Evolutionary conservation across 2,113 vertebrate species (phyloP), one percentile per base, ranked within the genome.

Genomic region (Cercopithecus mona): DNA sequence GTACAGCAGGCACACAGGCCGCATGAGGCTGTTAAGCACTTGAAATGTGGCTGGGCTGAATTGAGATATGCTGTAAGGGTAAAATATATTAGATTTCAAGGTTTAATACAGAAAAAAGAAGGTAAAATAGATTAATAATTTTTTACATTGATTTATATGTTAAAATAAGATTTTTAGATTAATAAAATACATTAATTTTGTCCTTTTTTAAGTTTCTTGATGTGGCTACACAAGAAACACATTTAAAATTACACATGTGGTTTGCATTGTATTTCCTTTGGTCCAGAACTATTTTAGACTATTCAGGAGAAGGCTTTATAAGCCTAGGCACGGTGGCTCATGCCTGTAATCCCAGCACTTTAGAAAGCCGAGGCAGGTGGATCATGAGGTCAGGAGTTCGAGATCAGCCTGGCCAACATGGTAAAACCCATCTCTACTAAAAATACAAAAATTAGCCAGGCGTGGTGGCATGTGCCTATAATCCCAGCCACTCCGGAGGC

Each of bases 231-330:
- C 48, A 50, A 50, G 48, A 50, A 35, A 52, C 93, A 84, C 30
- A 75, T 95, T 96, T 70, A 79, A 70, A 91, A 96, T 83, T 80
- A 70, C 4, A 66, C 4, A 8, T 40, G 50, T 86, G 43, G 16
- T 38, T 87, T 90, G 23, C 20, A 38, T 95, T 93, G 8, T 79
- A 82, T 95, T 86, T 92, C 75, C 94, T 55, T 92, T 95, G 57
- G 40, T 40, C 75, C 48, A 78, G 35, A 16, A 92, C 38, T 90
- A 0, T 80, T 82, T 96, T 64, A 57, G 45, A 70, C 75, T 93
- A n/a, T 87, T 82, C 64, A 83, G n/a, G 76, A 93, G 61, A 50
- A 86, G 61, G 27, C 61, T 64, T 64, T 64, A 64, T 64, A 64
- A 64, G 61, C 27, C 61, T 27, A 64, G 61, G 5, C 30, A 6